Evolutionary conservation across 1,140 invertebrate species (phyloP).

Genomic region (Epicauta chinensis): DNA sequence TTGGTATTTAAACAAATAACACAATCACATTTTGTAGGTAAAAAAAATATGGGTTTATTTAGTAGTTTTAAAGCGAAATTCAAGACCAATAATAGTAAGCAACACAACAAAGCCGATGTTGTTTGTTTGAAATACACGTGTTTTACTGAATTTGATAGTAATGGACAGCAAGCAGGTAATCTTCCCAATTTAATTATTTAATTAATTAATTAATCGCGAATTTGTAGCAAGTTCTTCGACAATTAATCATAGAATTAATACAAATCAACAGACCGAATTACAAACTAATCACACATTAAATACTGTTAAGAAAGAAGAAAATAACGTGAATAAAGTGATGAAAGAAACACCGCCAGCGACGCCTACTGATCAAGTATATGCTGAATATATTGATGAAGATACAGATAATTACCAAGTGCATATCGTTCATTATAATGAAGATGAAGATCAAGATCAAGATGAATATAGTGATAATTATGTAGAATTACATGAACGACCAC

Average conservation of each 20-base stretch:
- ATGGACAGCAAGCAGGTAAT: conserved; percentile 18
- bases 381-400: not conserved
- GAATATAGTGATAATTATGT: conserved; percentile 21
- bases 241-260: too few relatives aligned
- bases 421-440: not conserved
- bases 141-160: conserved; percentile 22
- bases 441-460: conserved; percentile 34
- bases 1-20: too few relatives aligned
- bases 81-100: conserved; percentile 32
- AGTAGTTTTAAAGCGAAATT: conserved; percentile 44
- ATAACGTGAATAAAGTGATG: too few relatives aligned
- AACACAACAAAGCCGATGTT: conserved; percentile 30
- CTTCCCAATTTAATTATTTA: not conserved
- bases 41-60: conserved; percentile 42
- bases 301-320: too few relatives aligned
- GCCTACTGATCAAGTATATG: not conserved
- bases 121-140: conserved; percentile 30
- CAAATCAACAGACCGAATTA: too few relatives aligned
- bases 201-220: too few relatives aligned
- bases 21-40: too few relatives aligned
- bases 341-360: too few relatives aligned
- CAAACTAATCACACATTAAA: too few relatives aligned
- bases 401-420: conserved; percentile 20
- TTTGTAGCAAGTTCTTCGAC: too few relatives aligned
- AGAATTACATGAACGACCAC: conserved; percentile 2